A percentile compares a stretch with the other conserved stretches of the same genome.
phyloP scores from a whole-genome alignment of 2,888 invertebrate species.

The Ennomos fuscantarius region DNA sequence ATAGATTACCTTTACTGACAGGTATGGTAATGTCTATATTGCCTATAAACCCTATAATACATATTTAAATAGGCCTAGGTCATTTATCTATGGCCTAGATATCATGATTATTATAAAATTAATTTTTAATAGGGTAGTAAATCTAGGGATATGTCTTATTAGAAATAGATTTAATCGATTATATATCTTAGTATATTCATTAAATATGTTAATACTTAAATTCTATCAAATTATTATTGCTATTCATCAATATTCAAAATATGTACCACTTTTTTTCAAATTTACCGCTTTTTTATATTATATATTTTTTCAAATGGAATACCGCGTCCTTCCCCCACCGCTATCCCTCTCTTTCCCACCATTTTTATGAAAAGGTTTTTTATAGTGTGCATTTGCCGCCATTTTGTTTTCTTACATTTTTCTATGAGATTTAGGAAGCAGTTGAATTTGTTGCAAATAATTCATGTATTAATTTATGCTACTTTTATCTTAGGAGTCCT shows the following conservation, averaged over 20 bases:
- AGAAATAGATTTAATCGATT: too few species aligned
- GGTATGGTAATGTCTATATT: too few species aligned
- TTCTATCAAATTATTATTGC: too few species aligned
- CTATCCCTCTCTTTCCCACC: slow-evolving; percentile 69
- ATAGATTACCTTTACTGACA: too few species aligned
- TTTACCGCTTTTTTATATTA: slow-evolving; percentile 57
- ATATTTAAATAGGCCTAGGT: too few species aligned
- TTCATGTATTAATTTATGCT: not conserved
- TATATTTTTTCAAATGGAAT: slow-evolving; percentile 61
- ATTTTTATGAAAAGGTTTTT: slow-evolving; percentile 69
- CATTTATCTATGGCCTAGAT: too few species aligned
- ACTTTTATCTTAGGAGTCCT: not conserved
- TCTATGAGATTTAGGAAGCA: slow-evolving; percentile 1
- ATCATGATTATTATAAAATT: too few species aligned
- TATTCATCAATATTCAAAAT: not conserved
- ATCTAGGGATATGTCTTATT: too few species aligned
- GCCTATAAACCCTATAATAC: too few species aligned
- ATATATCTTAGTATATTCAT: too few species aligned
- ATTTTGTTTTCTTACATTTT: slow-evolving; percentile 35
- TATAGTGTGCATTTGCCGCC: slow-evolving; percentile 46
- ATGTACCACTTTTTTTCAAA: slow-evolving; percentile 42
- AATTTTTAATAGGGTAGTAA: too few species aligned
- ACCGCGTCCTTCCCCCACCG: slow-evolving; percentile 76
- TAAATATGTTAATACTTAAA: too few species aligned
- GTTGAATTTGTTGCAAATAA: not conserved